Evolutionary conservation across 2,113 vertebrate genomes (phyloP), one percentile per base, ranked within the genome.

Genomic region (Sorex araneus): DNA sequence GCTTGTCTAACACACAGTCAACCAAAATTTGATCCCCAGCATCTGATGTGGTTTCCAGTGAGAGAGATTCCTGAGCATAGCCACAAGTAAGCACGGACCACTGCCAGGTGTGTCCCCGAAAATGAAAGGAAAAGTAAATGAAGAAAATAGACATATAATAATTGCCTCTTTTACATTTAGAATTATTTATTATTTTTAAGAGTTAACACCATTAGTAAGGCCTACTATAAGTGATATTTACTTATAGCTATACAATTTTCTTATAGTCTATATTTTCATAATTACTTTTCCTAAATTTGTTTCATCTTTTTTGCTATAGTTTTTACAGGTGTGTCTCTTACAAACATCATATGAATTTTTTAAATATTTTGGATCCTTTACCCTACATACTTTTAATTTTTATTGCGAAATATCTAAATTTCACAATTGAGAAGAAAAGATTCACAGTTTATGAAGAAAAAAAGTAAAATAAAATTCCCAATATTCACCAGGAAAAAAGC

Each of bases 101-200:
- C 19, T 19, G 15, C 57, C 57, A 57, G 19, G 57, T 60, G 15
- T 60, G 18, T 1, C 18, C 15, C 57, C 57, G 7, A 18, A 60
- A 60, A 18, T 12, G 9, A 50, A 60, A 60, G 19, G 6, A 13
- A 60, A 60, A 16, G 9, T 5, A 60, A 60, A 60, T 21, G 1
- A 60, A 60, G 9, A 21, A 60, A 19, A 21, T 21, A 60, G 4
- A 6, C 15, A 60, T 30, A 77, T 40, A 28, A 76, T 91, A 76
- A 69, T 89, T 71, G 13, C 32, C 10, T 27, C 25, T 77, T 50
- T 36, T 30, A 28, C 4, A n/a, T 83, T 83, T 70, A 76, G 78
- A 93, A 76, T 92, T 82, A 57, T 66, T 43, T 82, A 66, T 50
- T 12, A 60, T 45, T 88, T 15, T n/a, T 89, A 19, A 63, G 19